Percentiles rank a stretch among this genome's conserved stretches.
Evolutionary conservation across 2,888 invertebrate genomes (phyloP).

Genomic region (Rotaria sp.): DNA sequence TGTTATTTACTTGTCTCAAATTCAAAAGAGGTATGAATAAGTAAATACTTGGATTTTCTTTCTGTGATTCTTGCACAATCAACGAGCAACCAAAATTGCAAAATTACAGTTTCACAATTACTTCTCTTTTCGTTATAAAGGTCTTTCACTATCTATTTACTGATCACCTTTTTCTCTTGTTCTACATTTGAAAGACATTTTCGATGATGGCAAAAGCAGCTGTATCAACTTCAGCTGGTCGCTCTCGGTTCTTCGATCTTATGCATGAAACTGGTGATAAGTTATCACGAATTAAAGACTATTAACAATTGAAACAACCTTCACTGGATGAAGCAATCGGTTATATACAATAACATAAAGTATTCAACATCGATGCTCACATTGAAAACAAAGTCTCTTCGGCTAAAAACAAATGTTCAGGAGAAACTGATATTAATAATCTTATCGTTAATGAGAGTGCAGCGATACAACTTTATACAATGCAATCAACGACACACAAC

Average conservation of each 20-base stretch:
- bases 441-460: neutral
- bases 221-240: neutral
- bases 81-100: neutral
- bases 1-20: too few species aligned
- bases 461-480: neutral
- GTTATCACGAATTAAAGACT: neutral
- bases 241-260: neutral
- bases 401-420: neutral
- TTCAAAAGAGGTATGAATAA: too few species aligned
- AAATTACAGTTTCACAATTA: neutral
- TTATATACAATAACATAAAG: neutral
- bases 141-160: neutral
- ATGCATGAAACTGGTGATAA: neutral
- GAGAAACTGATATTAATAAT: neutral
- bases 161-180: neutral
- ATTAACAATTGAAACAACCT: neutral
- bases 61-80: neutral
- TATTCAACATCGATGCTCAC: neutral
- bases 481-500: neutral
- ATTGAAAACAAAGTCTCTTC: neutral
- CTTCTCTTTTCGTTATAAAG: neutral
- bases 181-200: neutral
- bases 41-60: too few species aligned
- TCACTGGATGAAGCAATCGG: neutral
- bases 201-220: neutral